Percentiles rank a stretch among this genome's conserved stretches.
Evolutionary conservation across 2,113 vertebrate species (phyloP).

Genomic region (Tympanuchus pallidicinctus): DNA sequence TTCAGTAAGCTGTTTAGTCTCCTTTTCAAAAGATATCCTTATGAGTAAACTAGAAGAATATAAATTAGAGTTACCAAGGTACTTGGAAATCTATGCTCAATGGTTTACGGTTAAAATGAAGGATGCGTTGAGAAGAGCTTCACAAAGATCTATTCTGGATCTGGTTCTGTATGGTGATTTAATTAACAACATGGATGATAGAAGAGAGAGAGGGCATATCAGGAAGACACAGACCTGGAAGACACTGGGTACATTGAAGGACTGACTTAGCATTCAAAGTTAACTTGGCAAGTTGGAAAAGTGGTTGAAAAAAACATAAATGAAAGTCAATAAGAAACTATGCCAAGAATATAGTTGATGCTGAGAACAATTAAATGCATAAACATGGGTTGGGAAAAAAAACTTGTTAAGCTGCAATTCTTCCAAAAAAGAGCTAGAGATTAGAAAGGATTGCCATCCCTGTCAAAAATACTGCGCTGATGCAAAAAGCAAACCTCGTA

Average conservation of each 20-base stretch:
- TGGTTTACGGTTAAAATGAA: constrained; percentile 21
- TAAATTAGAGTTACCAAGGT: background rate
- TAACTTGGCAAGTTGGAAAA: background rate
- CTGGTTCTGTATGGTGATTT: constrained; percentile 1
- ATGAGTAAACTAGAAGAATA: background rate
- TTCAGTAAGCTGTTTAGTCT: background rate
- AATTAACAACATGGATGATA: background rate
- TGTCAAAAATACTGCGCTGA: background rate
- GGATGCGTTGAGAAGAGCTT: background rate
- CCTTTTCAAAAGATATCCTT: background rate
- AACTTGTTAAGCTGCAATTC: background rate
- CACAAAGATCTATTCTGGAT: background rate
- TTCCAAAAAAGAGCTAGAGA: background rate
- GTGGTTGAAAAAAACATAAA: background rate
- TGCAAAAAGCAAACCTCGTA: background rate
- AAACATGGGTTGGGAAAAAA: background rate
- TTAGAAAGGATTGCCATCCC: background rate
- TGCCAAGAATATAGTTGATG: background rate
- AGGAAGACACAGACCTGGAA: constrained; percentile 3
- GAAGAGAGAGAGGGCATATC: background rate
- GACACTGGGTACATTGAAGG: background rate
- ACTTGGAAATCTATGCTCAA: background rate
- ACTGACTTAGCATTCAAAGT: constrained; percentile 27
- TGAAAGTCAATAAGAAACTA: constrained; percentile 19
- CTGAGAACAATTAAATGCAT: background rate